A percentile compares a stretch with the other conserved stretches of the same genome.
phyloP scores from a whole-genome alignment of 1,140 invertebrate species.

The Leptinotarsa texana region DNA sequence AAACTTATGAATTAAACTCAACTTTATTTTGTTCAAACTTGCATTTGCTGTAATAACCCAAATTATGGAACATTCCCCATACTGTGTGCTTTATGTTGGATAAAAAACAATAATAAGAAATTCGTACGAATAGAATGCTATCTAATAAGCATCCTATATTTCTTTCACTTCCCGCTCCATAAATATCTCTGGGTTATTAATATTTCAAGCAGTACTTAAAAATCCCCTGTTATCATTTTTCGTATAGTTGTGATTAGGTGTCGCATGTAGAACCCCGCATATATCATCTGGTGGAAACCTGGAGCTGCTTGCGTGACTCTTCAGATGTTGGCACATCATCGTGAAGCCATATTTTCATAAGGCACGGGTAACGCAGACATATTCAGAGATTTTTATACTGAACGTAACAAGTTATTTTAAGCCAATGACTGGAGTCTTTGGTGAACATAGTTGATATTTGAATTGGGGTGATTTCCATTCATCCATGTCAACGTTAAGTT shows the following conservation, averaged over 20 bases:
- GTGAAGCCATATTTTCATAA: background rate
- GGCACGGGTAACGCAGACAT: background rate
- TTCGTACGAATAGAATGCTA: too few species aligned
- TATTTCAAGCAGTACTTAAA: slow-evolving; percentile 18
- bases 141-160: slow-evolving; percentile 10
- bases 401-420: too few species aligned
- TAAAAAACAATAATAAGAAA: background rate
- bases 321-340: background rate
- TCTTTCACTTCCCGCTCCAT: slow-evolving; percentile 9
- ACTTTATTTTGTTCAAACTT: too few species aligned
- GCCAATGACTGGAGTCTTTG: too few species aligned
- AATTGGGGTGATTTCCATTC: too few species aligned
- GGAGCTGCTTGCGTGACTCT: slow-evolving; percentile 17
- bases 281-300: slow-evolving; percentile 38
- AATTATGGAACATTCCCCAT: too few species aligned
- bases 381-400: too few species aligned
- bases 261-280: slow-evolving; percentile 27
- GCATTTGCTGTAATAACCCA: too few species aligned
- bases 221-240: slow-evolving; percentile 15
- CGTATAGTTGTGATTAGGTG: slow-evolving; percentile 27
- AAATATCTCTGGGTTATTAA: slow-evolving; percentile 21
- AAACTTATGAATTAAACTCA: too few species aligned
- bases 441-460: too few species aligned
- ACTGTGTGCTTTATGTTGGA: too few species aligned
- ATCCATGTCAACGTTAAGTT: too few species aligned